These are phyloP conservation scores for Pantherophis guttatus DNA, from an alignment of 2,113 vertebrate species.

Conservation along the genomic window DNA sequence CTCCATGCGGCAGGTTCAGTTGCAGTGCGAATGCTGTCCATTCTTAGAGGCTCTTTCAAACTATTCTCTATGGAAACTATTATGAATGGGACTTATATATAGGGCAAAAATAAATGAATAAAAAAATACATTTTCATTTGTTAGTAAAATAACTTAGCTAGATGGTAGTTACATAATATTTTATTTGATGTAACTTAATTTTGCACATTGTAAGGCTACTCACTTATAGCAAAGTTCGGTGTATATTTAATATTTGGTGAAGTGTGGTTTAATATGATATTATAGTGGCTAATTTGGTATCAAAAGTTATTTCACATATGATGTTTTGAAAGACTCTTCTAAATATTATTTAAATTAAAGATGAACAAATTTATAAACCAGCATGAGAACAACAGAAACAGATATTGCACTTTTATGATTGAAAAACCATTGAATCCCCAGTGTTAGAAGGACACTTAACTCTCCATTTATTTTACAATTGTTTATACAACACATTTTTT, in stretches of 20 bases:
- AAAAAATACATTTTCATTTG: constrained; percentile 25
- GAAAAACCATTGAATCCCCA: background rate
- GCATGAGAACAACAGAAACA: background rate
- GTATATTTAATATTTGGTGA: constrained; percentile 20
- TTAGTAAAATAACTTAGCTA: constrained; percentile 7
- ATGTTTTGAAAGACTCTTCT: background rate
- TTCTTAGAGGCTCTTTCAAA: background rate
- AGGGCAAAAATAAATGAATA: constrained; percentile 13
- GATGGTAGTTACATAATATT: constrained; percentile 24
- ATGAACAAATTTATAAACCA: background rate
- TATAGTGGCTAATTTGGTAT: background rate
- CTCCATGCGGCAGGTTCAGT: background rate
- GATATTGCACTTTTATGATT: background rate
- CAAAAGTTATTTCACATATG: background rate
- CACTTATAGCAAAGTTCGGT: background rate
- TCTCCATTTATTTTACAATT: background rate
- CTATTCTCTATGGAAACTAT: background rate
- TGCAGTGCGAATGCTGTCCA: background rate
- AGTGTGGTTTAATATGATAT: background rate
- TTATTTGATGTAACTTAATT: constrained; percentile 21
- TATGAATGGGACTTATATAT: constrained; percentile 22
- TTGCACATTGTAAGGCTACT: constrained; percentile 30
- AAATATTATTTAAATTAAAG: background rate
- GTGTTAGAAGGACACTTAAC: background rate
- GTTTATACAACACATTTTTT: background rate